phyloP scores from a whole-genome alignment of 2,113 vertebrate species.

The Pampusana beccarii region DNA sequence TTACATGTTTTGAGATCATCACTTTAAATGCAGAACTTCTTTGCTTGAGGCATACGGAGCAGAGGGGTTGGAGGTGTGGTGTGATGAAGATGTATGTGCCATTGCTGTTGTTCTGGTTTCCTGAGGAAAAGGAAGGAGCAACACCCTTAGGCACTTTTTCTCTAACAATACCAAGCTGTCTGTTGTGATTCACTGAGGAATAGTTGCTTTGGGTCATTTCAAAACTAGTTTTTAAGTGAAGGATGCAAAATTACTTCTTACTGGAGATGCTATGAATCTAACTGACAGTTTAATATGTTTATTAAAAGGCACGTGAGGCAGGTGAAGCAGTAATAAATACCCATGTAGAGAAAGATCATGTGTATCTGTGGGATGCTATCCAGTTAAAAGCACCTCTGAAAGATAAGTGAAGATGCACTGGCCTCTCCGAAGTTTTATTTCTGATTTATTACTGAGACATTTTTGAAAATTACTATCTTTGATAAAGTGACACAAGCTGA shows the following conservation, averaged over 20 bases:
- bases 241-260: conserved; percentile 32
- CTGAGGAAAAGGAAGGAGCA: neutral
- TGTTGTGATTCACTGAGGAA: conserved; percentile 21
- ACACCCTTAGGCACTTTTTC: neutral
- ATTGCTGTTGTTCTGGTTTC: neutral
- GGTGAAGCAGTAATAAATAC: conserved; percentile 56
- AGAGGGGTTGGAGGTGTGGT: neutral
- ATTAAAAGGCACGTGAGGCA: conserved; percentile 49
- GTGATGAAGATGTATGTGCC: neutral
- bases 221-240: conserved; percentile 45
- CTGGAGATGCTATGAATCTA: conserved; percentile 34
- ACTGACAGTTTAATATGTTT: conserved; percentile 36
- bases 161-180: neutral
- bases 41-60: neutral
- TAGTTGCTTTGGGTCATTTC: conserved; percentile 18
- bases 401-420: conserved; percentile 48
- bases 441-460: conserved; percentile 54
- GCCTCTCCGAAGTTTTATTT: conserved; percentile 38
- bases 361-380: conserved; percentile 19
- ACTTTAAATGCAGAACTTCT: neutral
- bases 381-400: conserved; percentile 40
- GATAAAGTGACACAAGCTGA: conserved; percentile 45
- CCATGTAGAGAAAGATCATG: conserved; percentile 12
- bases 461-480: conserved; percentile 61
- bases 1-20: neutral